Conservation (phyloP, 2,888 invertebrate genomes). For the Lycophotia porphyrea region DNA sequence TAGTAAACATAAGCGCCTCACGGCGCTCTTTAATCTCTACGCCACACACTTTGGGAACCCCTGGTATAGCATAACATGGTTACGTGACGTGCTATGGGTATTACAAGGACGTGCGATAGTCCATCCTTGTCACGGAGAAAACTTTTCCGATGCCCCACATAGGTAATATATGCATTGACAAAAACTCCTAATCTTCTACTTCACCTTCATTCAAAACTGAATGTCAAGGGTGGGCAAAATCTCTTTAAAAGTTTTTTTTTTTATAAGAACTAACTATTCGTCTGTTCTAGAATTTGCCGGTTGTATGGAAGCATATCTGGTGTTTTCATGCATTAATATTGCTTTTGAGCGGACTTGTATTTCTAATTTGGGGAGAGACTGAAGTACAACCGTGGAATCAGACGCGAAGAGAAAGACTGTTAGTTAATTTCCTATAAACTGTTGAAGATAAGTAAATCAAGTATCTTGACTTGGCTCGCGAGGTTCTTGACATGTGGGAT, state of each 20-base stretch:
- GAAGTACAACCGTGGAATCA: conserved; percentile 83
- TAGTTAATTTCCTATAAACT: conserved; percentile 6
- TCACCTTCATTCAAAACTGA: background rate
- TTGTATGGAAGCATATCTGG: conserved; percentile 86
- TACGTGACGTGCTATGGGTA: conserved; percentile 18
- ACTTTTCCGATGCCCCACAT: background rate
- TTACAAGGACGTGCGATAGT: conserved; percentile 8
- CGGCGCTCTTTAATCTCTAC: too few relatives aligned
- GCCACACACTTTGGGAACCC: too few relatives aligned
- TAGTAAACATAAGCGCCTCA: too few relatives aligned
- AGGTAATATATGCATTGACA: background rate
- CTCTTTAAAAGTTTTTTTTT: background rate
- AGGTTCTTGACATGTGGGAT: too few relatives aligned
- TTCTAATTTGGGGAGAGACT: conserved; percentile 84
- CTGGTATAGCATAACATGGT: too few relatives aligned
- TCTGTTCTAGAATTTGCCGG: conserved; percentile 75
- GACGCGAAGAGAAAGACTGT: conserved; percentile 57
- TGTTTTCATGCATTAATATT: conserved; percentile 83
- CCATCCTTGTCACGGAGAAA: background rate
- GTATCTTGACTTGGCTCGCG: too few relatives aligned
- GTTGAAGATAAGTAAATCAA: too few relatives aligned
- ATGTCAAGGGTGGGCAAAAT: background rate
- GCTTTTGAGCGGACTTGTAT: conserved; percentile 80
- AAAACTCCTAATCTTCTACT: background rate
- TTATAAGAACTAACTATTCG: background rate